Conservation (phyloP, 2,113 vertebrate genomes). For the Phasianus colchicus region DNA sequence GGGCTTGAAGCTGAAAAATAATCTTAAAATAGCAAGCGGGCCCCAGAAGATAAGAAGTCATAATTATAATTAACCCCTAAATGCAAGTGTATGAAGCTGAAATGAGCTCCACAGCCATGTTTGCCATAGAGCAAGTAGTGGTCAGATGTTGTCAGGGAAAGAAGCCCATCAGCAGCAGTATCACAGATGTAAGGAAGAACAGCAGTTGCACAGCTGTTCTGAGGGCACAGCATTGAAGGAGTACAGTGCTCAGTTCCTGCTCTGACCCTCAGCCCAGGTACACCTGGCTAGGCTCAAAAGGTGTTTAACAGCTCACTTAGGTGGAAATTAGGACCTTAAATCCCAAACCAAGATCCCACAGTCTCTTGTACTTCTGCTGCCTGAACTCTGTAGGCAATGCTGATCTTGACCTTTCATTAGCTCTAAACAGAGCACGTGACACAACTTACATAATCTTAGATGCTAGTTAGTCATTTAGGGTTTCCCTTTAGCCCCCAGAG, state of each 20-base stretch:
- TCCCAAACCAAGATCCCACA: not conserved
- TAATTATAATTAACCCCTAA: not conserved
- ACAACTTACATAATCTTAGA: not conserved
- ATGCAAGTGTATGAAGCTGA: not conserved
- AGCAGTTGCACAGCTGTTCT: too few relatives aligned
- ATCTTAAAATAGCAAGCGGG: not conserved
- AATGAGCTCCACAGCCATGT: not conserved
- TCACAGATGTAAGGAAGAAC: not conserved
- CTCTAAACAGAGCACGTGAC: not conserved
- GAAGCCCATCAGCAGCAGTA: fast-evolving
- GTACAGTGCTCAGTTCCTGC: not conserved
- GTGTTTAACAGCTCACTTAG: not conserved
- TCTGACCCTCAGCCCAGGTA: not conserved
- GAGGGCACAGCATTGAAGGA: not conserved
- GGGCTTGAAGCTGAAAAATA: slow-evolving; percentile 4
- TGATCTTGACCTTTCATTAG: not conserved
- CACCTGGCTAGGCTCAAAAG: not conserved
- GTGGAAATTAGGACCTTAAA: not conserved
- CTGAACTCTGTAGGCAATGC: not conserved
- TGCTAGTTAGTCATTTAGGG: not conserved
- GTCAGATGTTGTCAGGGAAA: not conserved
- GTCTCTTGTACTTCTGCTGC: not conserved
- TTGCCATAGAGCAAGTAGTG: not conserved
- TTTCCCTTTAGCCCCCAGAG: not conserved
- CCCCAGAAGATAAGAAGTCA: not conserved